Evolutionary conservation across 1,140 invertebrate species (phyloP).

Genomic region (Ericerus pela): DNA sequence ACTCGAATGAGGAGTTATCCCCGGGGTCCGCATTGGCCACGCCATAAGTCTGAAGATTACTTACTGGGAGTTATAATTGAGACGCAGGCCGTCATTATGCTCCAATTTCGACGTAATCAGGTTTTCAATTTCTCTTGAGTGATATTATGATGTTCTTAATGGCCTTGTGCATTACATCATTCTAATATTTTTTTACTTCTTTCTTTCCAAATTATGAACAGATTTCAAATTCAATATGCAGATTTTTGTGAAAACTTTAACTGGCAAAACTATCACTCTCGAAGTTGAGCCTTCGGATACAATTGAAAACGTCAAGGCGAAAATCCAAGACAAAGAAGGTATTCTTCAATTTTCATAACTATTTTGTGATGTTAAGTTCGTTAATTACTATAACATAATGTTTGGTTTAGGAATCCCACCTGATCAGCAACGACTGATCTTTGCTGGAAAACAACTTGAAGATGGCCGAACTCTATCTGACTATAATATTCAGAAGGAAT

Average conservation of each 20-base stretch:
- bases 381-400: too few species aligned
- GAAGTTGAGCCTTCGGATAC: constrained; percentile 84
- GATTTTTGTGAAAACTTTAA: constrained; percentile 87
- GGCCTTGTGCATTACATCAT: neutral
- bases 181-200: neutral
- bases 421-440: constrained; percentile 20
- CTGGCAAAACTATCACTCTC: constrained; percentile 87
- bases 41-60: too few species aligned
- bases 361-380: too few species aligned
- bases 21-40: too few species aligned
- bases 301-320: constrained; percentile 87
- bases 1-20: too few species aligned
- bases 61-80: too few species aligned
- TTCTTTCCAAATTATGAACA: neutral
- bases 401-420: too few species aligned
- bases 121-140: neutral
- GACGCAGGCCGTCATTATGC: too few species aligned
- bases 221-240: constrained; percentile 46
- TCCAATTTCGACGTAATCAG: neutral
- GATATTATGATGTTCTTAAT: neutral
- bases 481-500: constrained; percentile 36
- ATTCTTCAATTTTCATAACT: constrained; percentile 16
- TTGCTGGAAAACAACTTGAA: constrained; percentile 21
- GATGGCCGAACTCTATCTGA: constrained; percentile 39
- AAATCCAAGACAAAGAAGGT: constrained; percentile 80